These are phyloP conservation scores for Orius laevigatus DNA, from an alignment of 1,140 invertebrate species.

Conservation along the genomic window DNA sequence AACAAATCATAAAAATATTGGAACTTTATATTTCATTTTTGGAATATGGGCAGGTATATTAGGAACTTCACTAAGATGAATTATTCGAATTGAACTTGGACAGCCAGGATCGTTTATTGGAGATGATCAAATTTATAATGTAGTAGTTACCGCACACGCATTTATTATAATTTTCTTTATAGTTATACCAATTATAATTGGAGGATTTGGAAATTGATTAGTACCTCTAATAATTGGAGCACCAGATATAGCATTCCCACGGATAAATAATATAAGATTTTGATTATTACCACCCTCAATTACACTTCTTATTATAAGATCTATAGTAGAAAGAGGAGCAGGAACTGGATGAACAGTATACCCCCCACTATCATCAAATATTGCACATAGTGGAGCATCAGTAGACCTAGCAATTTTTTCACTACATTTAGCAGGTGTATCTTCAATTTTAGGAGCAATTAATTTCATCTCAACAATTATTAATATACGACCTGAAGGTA, in stretches of 20 bases:
- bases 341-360: slow-evolving; percentile 52
- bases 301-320: slow-evolving; percentile 36
- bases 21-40: no score
- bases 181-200: slow-evolving; percentile 61
- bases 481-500: slow-evolving; percentile 35
- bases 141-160: slow-evolving; percentile 51
- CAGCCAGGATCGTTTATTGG: slow-evolving; percentile 30
- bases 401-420: slow-evolving; percentile 51
- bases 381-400: slow-evolving; percentile 37
- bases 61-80: no score
- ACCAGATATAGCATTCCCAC: no score
- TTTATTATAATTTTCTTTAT: slow-evolving; percentile 69
- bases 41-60: no score
- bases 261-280: no score
- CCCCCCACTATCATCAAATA: slow-evolving; percentile 39
- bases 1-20: no score
- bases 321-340: slow-evolving; percentile 38
- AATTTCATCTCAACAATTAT: slow-evolving; percentile 38
- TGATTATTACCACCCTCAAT: slow-evolving; percentile 45
- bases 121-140: slow-evolving; percentile 54
- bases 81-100: slow-evolving; percentile 1
- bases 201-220: slow-evolving; percentile 62
- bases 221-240: slow-evolving; percentile 51
- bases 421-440: slow-evolving; percentile 43
- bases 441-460: no score